Percentiles rank a stretch among this genome's conserved stretches.
Conservation (phyloP, 2,888 invertebrate species). For the Leptopilina syphax region DNA sequence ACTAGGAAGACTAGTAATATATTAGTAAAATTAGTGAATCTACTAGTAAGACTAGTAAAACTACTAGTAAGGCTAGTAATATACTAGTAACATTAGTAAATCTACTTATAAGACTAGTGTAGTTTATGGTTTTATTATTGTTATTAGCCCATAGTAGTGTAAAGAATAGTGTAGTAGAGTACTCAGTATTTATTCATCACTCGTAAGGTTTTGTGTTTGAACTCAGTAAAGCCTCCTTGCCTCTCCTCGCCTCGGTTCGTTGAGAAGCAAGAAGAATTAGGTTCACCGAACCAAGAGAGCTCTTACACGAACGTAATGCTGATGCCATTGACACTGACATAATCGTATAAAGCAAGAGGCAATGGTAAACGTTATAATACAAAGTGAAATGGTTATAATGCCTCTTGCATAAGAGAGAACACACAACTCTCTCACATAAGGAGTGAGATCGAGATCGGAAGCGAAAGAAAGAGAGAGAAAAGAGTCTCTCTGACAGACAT, state of each 20-base stretch:
- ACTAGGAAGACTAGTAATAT: too few species aligned
- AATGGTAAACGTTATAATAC: conserved; percentile 56
- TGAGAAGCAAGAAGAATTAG: conserved; percentile 63
- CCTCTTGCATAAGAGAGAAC: conserved; percentile 60
- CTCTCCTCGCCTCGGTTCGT: conserved; percentile 33
- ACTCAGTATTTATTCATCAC: too few species aligned
- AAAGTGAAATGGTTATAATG: conserved; percentile 61
- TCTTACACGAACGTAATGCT: conserved; percentile 58
- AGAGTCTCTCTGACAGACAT: conserved; percentile 51
- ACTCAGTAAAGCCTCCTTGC: neutral
- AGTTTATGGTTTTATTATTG: too few species aligned
- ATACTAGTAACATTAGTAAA: too few species aligned
- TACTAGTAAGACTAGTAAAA: too few species aligned
- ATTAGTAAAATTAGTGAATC: too few species aligned
- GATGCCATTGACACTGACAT: conserved; percentile 75
- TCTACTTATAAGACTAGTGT: too few species aligned
- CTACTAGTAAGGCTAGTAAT: too few species aligned
- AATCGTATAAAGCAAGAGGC: conserved; percentile 60
- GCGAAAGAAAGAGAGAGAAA: conserved; percentile 55
- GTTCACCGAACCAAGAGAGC: conserved; percentile 69
- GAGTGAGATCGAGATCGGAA: conserved; percentile 40
- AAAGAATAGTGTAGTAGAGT: too few species aligned
- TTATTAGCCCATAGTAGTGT: too few species aligned
- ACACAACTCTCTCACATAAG: conserved; percentile 18
- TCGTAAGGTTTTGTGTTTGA: conserved; percentile 43